phyloP scores from a whole-genome alignment of 2,797 vertebrate species.

The Scleropages formosus region DNA sequence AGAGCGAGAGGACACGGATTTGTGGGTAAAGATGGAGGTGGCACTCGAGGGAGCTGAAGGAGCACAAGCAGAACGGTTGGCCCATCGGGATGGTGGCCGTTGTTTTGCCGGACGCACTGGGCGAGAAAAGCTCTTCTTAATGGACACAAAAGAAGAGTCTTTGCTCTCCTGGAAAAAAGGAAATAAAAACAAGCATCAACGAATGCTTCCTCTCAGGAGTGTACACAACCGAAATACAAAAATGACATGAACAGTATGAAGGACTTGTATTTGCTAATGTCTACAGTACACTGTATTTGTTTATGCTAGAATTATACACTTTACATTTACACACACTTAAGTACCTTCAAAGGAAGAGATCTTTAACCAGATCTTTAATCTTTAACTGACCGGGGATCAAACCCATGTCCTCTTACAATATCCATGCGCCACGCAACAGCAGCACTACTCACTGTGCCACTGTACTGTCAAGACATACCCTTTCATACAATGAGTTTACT shows the following conservation, averaged over 20 bases:
- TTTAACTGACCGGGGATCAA: too few species aligned
- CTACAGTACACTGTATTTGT: too few species aligned
- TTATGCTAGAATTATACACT: too few species aligned
- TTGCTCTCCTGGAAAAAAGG: neutral
- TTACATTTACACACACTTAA: too few species aligned
- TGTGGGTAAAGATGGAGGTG: slow-evolving; percentile 54
- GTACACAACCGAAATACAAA: neutral
- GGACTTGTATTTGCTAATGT: too few species aligned
- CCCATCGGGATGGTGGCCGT: slow-evolving; percentile 91
- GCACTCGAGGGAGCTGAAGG: slow-evolving; percentile 50
- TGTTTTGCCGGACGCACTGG: slow-evolving; percentile 87
- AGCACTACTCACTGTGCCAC: too few species aligned
- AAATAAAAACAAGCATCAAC: slow-evolving; percentile 49
- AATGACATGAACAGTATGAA: neutral
- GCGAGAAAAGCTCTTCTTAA: slow-evolving; percentile 83
- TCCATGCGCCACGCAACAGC: too few species aligned
- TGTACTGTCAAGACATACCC: too few species aligned
- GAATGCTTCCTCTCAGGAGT: neutral
- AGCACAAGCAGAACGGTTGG: slow-evolving; percentile 66
- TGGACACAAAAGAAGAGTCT: slow-evolving; percentile 38
- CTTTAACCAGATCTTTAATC: too few species aligned
- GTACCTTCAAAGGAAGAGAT: too few species aligned
- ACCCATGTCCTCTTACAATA: too few species aligned
- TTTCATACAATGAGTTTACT: too few species aligned
- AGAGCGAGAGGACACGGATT: slow-evolving; percentile 64